Conservation (phyloP, 1,140 invertebrate species). For the Calliopsis andreniformis region DNA sequence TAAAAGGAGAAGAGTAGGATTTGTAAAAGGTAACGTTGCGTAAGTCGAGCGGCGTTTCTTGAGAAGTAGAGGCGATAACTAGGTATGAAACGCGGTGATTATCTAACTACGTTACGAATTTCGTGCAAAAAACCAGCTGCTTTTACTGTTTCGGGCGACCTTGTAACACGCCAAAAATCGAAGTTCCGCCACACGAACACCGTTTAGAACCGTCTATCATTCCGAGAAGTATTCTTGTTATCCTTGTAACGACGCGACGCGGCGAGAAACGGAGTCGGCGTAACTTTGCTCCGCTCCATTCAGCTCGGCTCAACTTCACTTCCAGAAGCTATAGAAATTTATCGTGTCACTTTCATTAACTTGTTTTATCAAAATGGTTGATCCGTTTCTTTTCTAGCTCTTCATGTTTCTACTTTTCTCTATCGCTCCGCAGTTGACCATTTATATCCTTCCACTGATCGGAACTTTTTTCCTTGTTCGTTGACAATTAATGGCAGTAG, state of each 20-base stretch:
- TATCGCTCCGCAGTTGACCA: neutral
- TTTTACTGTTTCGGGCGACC: neutral
- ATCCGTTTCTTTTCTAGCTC: neutral
- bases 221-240: conserved; percentile 15
- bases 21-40: conserved; percentile 18
- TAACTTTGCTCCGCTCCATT: conserved; percentile 4
- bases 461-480: too few species aligned
- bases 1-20: conserved; percentile 22
- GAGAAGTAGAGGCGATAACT: neutral
- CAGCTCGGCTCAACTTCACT: too few species aligned
- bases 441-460: too few species aligned
- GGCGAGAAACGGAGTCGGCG: conserved; percentile 13
- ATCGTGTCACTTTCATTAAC: conserved; percentile 29
- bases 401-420: conserved; percentile 7
- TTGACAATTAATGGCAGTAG: too few species aligned
- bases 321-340: conserved; percentile 35
- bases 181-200: neutral
- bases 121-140: neutral
- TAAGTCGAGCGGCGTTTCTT: neutral
- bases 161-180: neutral
- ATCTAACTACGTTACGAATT: conserved; percentile 2
- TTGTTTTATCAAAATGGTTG: conserved; percentile 31
- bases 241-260: neutral
- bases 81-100: neutral
- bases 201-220: neutral